Base-by-base conservation (phyloP, 2,113 vertebrate species). In the Zosterops pallidus region DNA sequence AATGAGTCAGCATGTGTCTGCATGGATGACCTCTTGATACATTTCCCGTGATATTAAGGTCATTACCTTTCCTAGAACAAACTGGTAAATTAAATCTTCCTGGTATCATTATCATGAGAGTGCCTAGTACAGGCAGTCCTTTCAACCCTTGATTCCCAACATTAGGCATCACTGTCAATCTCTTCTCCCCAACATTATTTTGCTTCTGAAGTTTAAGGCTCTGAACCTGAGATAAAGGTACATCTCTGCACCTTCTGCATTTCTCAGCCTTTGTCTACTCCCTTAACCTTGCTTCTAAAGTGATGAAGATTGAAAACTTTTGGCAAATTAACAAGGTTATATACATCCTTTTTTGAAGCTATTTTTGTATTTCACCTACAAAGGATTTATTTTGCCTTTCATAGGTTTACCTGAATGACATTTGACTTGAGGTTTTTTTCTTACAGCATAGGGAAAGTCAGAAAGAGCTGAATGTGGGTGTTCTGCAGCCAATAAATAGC, bases 11-110 rank as follows among this genome's bases (percentile, higher is more conserved):
- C 1, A 0, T 79, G 24, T 83, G 71, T 93, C 86, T 94, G 35
- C 33, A 52, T 63, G 46, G 49, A 31, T 91, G 87, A 93, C 92
- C 85, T 88, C 91, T 75, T 86, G 72, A 53, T 71, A 92, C 49
- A 1, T 83, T 86, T 44, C 44, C 44, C 0, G 1, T 39, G 80
- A 81, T 70, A 46, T 74, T 90, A 89, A 94, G 83, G 91, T 89
- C 80, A 55, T 90, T 94, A 81, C 92, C 65, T 95, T 94, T 97
- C 91, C 89, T 94, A 95, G 81, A 95, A 92, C 65, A 92, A 65
- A 52, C 83, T 68, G 53, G 62, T 92, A 95, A 92, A 95, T 91
- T 89, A 91, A 68, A 92, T 94, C 56, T 91, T 86, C 62, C 49
- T 84, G 87, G 49, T 70, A 72, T 91, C 53, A 84, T 94, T 86